phyloP scores from a whole-genome alignment of 2,113 vertebrate species.

The Chitala chitala region DNA sequence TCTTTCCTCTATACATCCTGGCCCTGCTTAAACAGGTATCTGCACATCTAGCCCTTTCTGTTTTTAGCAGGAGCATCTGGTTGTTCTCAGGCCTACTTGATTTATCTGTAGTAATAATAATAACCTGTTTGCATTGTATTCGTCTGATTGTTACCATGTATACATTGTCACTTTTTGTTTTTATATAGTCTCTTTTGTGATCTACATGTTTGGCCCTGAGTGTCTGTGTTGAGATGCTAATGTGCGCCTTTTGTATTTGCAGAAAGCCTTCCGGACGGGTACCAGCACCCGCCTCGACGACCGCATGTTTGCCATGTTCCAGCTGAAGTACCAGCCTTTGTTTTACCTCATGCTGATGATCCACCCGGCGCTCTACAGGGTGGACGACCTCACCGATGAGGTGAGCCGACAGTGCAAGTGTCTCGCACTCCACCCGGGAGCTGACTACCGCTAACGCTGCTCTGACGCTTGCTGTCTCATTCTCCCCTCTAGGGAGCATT shows the following conservation, averaged over 20 bases:
- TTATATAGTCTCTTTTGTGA: neutral
- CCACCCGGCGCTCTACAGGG: conserved; percentile 82
- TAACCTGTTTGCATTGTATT: too few relatives aligned
- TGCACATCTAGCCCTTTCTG: neutral
- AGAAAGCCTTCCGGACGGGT: conserved; percentile 91
- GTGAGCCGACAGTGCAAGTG: conserved; percentile 49
- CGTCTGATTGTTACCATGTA: too few relatives aligned
- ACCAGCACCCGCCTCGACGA: conserved; percentile 82
- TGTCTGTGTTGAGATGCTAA: neutral
- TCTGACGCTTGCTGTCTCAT: neutral
- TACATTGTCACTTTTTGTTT: too few relatives aligned
- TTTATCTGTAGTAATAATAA: too few relatives aligned
- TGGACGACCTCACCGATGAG: conserved; percentile 85
- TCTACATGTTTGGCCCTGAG: neutral
- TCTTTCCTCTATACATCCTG: conserved; percentile 83
- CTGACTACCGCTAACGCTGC: neutral
- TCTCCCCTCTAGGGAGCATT: conserved; percentile 73
- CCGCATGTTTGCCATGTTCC: conserved; percentile 86
- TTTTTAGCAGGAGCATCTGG: too few relatives aligned
- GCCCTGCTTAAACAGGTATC: conserved; percentile 90
- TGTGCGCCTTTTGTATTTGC: conserved; percentile 22
- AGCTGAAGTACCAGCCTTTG: conserved; percentile 92
- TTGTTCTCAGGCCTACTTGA: too few relatives aligned
- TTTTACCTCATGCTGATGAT: conserved; percentile 83
- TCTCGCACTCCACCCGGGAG: neutral